Evolutionary conservation across 92 coral and sea anemone species (phyloP), one percentile per base, ranked within the genome.

Genomic region (Porites cylindrica): DNA sequence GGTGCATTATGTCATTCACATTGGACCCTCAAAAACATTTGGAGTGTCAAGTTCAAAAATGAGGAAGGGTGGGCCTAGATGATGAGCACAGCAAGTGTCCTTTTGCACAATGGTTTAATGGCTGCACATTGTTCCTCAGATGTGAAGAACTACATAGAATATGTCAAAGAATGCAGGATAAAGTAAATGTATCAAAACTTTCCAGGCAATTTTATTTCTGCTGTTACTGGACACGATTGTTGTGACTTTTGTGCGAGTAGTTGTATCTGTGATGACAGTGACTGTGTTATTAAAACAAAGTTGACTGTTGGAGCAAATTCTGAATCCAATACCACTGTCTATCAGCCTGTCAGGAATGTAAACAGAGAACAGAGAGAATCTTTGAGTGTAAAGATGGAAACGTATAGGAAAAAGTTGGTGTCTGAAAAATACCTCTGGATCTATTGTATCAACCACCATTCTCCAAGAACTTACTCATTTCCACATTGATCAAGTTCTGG

Each of bases 1-100:
- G 61, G 94, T 87, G 8, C 73, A 88, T 47, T 72, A 77, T 11
- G 43, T 77, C n/a, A 59, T 91, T 0, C 95, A 92, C 61, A 85
- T 81, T 92, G 95, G 93, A 29, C 94, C 90, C 29, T 80, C 88
- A 8, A 92, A 89, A 73, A 89, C 26, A 89, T 72, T 24, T 92
- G 43, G 94, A 92, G 64, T 80, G 83, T 21, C 85, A 92, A 75
- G 92, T 84, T 24, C 94, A 88, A 65, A 88, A 89, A 76, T 92
- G 82, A 63, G 92, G 92, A 52, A 71, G 90, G 83, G 88, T 90
- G 75, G 90, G 92, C 1, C 79, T 85, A 70, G 90, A 92, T 89
- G 92, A 88, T 0, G 66, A 82, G 59, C 92, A 80, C 67, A 92
- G 94, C 70, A 24, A 80, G 23, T 93, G 59, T 83, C 24, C 26